phyloP scores from a whole-genome alignment of 1,140 invertebrate genomes.

The Lepidostoma basale region DNA sequence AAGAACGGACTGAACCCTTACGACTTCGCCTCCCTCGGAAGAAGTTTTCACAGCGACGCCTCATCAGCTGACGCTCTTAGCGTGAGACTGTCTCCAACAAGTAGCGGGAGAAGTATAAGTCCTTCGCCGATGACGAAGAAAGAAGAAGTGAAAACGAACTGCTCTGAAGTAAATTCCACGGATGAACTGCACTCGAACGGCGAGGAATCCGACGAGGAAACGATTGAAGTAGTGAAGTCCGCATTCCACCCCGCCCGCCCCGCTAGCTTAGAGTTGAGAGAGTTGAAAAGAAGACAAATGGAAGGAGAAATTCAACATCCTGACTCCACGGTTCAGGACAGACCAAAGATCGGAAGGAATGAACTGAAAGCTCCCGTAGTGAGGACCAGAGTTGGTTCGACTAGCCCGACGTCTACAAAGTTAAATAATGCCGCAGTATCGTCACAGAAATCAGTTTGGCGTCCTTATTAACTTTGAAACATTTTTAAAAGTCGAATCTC shows the following conservation, averaged over 20 bases:
- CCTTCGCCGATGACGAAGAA: conserved; percentile 59
- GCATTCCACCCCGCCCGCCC: conserved; percentile 69
- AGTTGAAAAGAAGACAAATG: conserved; percentile 51
- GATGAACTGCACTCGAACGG: conserved; percentile 67
- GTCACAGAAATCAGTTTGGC: conserved; percentile 73
- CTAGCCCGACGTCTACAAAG: conserved; percentile 66
- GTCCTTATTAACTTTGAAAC: conserved; percentile 68
- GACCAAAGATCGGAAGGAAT: conserved; percentile 52
- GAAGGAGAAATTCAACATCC: conserved; percentile 59
- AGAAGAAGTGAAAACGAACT: conserved; percentile 57
- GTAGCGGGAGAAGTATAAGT: conserved; percentile 60
- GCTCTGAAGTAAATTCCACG: conserved; percentile 65
- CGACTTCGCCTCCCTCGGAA: conserved; percentile 48
- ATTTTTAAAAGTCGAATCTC: no score
- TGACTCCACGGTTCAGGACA: conserved; percentile 65
- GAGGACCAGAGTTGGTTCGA: conserved; percentile 56
- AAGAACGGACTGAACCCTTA: conserved; percentile 55
- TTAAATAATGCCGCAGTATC: conserved; percentile 62
- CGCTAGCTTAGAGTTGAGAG: conserved; percentile 56
- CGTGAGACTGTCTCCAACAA: conserved; percentile 61
- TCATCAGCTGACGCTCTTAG: conserved; percentile 58
- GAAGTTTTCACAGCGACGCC: conserved; percentile 56
- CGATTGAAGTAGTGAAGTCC: conserved; percentile 76
- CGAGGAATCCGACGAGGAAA: conserved; percentile 68
- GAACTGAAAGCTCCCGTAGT: conserved; percentile 68